These are phyloP conservation scores for Agriopis leucophaearia DNA, from an alignment of 2,888 invertebrate species.

Conservation along the genomic window DNA sequence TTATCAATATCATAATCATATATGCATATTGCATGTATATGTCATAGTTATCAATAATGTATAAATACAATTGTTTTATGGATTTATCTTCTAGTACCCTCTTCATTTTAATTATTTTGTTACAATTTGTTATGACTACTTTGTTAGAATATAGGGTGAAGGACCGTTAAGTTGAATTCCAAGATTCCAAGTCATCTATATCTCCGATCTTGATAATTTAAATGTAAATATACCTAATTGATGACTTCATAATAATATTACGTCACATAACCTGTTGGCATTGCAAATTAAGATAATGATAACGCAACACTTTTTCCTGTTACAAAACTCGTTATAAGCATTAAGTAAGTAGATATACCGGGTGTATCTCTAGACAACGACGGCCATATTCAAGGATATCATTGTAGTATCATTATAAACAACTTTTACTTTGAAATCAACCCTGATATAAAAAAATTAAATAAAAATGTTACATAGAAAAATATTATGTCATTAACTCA, in stretches of 20 bases:
- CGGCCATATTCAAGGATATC: too few relatives aligned
- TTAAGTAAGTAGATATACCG: background rate
- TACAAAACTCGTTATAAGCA: conserved; percentile 6
- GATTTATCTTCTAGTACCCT: background rate
- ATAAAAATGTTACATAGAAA: too few relatives aligned
- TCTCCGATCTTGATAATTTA: conserved; percentile 3
- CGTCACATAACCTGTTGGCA: conserved; percentile 43
- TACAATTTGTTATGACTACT: background rate
- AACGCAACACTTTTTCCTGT: conserved; percentile 37
- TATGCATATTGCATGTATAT: too few relatives aligned
- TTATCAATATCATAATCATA: too few relatives aligned
- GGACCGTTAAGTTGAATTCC: conserved; percentile 10
- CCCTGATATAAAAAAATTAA: too few relatives aligned
- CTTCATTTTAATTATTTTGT: background rate
- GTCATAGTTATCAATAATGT: background rate
- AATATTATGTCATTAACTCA: too few relatives aligned
- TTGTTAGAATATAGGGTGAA: background rate
- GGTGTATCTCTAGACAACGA: too few relatives aligned
- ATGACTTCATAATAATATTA: conserved; percentile 23
- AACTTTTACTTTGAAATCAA: too few relatives aligned
- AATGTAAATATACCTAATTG: background rate
- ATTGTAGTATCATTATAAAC: too few relatives aligned
- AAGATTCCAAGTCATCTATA: conserved; percentile 19
- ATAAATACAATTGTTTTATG: background rate
- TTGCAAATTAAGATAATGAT: conserved; percentile 35